These are phyloP conservation scores for Poecile montanus DNA, from an alignment of 2,797 vertebrate genomes.

Conservation along the genomic window DNA sequence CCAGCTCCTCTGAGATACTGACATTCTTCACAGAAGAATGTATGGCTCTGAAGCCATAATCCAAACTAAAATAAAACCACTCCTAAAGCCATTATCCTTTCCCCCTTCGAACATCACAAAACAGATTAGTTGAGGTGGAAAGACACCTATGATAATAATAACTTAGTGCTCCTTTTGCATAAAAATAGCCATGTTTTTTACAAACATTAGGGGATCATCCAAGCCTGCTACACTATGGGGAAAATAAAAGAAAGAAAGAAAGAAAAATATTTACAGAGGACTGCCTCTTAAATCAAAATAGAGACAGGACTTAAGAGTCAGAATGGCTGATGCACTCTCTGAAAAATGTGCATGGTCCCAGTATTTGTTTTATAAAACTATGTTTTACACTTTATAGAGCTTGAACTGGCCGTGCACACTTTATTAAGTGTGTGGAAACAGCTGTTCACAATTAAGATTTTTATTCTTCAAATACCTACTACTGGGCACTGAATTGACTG, in stretches of 20 bases:
- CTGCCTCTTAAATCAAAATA: background rate
- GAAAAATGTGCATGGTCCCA: conserved; percentile 16
- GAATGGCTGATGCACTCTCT: background rate
- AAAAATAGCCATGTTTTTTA: background rate
- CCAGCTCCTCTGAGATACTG: background rate
- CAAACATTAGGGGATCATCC: background rate
- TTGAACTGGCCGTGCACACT: conserved; percentile 47
- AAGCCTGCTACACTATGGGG: background rate
- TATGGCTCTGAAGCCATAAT: background rate
- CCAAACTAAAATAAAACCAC: background rate
- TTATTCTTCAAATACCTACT: conserved; percentile 63
- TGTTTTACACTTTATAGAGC: conserved; percentile 58
- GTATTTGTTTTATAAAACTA: conserved; percentile 37
- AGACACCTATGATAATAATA: background rate
- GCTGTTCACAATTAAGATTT: conserved; percentile 61
- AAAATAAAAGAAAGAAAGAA: background rate
- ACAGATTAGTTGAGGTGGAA: background rate
- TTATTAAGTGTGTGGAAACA: conserved; percentile 65
- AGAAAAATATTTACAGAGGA: background rate
- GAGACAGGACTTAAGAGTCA: background rate
- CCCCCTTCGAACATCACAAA: background rate
- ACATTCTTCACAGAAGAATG: background rate
- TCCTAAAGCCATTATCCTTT: background rate
- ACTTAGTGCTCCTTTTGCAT: background rate
- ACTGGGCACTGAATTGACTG: conserved; percentile 36